Base-by-base conservation (phyloP, 2,797 vertebrate species). In the Cossypha polioptera region DNA sequence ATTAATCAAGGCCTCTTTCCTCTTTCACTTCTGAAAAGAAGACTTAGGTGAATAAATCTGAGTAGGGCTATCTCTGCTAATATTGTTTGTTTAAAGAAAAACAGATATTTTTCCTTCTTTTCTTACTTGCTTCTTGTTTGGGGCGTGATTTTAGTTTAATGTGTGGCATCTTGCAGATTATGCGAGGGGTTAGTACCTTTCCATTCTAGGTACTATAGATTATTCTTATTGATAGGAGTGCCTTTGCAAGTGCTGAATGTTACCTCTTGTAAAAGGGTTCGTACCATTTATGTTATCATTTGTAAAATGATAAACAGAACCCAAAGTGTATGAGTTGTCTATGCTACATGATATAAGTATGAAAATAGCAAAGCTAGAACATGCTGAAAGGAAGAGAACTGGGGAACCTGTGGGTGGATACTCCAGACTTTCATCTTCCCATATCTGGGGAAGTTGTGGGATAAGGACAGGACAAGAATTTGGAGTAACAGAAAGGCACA, bases 301-400 rank as follows among this genome's bases (percentile, higher is more conserved):
- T 54, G 31, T 54, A 24, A 89, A 85, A 36, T 31, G 2, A 24
- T 25, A 11, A 87, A 26, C 24, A 38, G 28, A 48, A 11, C 18
- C 18, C 9, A 11, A 36, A 84, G 25, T 53, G 25, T 1, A 2
- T 10, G 45, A 29, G 26, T 26, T 62, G 24, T 21, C 45, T 11
- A 0, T 42, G 35, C 40, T 50, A 1, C 17, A 2, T 84, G 22
- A 22, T 50, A 14, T 3, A 7, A 28, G 4, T 31, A 18, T 12
- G 7, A 35, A 54, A 33, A 18, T 1, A 47, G 47, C 29, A 43
- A 65, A 90, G 36, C 63, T 85, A 63, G 57, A 58, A 51, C 0
- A 11, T 51, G 81, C 45, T 40, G 36, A 26, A n/a, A 38, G 35
- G 66, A 68, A 35, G 61, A 68, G 51, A 54, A 9, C 2, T 50